Percentiles rank a stretch among this genome's conserved stretches.
Evolutionary conservation across 2,797 vertebrate species (phyloP).

Genomic region (Sebastes trivittatus): DNA sequence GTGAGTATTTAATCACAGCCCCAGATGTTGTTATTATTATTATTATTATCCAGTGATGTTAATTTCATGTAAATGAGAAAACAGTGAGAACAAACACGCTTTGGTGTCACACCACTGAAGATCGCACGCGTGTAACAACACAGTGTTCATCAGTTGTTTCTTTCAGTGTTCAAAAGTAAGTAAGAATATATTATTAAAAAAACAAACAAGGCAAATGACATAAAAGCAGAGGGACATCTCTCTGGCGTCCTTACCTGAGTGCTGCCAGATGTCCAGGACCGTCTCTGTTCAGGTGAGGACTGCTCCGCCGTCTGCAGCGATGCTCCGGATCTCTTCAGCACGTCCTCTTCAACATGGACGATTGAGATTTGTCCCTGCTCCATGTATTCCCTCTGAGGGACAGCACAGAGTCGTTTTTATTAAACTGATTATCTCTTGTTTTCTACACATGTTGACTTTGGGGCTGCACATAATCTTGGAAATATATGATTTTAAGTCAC

Average conservation of each 20-base stretch:
- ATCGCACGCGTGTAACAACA: background rate
- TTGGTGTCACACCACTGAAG: background rate
- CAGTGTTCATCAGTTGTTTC: background rate
- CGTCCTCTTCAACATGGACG: constrained; percentile 68
- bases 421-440: background rate
- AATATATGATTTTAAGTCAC: background rate
- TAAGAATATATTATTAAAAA: background rate
- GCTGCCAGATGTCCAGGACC: constrained; percentile 9
- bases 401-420: background rate
- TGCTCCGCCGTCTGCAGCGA: constrained; percentile 57
- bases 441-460: background rate
- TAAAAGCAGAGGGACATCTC: rapidly evolving
- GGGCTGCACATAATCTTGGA: background rate
- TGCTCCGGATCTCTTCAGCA: constrained; percentile 65
- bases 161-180: background rate
- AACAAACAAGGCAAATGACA: background rate
- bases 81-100: background rate
- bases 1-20: background rate
- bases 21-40: background rate
- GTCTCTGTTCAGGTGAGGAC: constrained; percentile 62
- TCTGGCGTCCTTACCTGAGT: constrained; percentile 39
- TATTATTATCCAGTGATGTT: background rate
- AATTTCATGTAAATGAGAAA: background rate
- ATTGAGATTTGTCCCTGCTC: constrained; percentile 69
- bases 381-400: constrained; percentile 33